Evolutionary conservation across 2,888 invertebrate genomes (phyloP).

Genomic region (Augiades crinisus): DNA sequence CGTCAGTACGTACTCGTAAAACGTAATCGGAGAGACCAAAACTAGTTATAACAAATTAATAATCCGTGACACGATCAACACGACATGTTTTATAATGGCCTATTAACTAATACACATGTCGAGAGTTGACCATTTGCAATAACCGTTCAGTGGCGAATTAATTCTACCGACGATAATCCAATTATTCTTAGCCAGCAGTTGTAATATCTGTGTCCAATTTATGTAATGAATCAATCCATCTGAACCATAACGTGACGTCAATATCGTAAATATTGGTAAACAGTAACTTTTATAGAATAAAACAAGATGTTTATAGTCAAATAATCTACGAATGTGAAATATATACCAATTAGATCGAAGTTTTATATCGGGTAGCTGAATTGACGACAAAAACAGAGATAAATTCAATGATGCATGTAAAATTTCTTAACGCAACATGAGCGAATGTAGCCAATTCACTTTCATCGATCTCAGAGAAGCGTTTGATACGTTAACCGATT

Average conservation of each 20-base stretch:
- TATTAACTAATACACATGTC: background rate
- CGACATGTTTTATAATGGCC: background rate
- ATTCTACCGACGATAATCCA: background rate
- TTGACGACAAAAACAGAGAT: conserved; percentile 32
- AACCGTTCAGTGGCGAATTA: background rate
- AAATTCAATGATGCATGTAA: conserved; percentile 39
- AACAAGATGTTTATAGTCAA: too few species aligned
- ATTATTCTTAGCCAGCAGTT: background rate
- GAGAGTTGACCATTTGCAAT: background rate
- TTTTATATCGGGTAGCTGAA: conserved; percentile 11
- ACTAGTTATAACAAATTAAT: background rate
- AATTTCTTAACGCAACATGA: conserved; percentile 38
- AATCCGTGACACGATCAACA: background rate
- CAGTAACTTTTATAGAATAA: too few species aligned
- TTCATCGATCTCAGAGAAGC: conserved; percentile 32
- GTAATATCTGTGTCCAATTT: too few species aligned
- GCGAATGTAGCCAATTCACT: conserved; percentile 36
- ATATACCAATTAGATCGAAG: conserved; percentile 13
- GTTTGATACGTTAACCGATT: background rate
- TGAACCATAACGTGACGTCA: too few species aligned
- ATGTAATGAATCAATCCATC: too few species aligned
- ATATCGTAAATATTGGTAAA: too few species aligned
- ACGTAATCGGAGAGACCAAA: background rate
- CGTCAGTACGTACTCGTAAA: background rate
- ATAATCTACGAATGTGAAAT: background rate